Base-by-base conservation (phyloP, 2,888 invertebrate species). In the Cryptocephalus primarius region DNA sequence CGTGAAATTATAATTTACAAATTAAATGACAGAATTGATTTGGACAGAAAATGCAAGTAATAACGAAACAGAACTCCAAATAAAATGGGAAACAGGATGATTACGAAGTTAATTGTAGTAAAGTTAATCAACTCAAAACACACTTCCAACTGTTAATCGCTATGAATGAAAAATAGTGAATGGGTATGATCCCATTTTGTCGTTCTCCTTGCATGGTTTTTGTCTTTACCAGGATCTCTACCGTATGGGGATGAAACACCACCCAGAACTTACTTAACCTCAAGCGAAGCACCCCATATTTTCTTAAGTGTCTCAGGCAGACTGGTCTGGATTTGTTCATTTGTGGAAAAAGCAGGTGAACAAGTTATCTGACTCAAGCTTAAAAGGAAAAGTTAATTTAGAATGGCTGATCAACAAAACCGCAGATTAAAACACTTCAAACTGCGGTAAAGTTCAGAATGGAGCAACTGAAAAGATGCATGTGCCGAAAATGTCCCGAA, bases 251-350 rank as follows among this genome's bases (percentile, higher is more conserved):
- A 22, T 22, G 22, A 22, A 22, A 22, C 22, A 22, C 22, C 22
- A 45, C 42, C 46, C 48, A 39, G 32, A 42, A 57, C 60, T 60
- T 59, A 60, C 60, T 58, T 56, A 51, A 59, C 51, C 45, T 60
- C 59, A 46, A 57, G 52, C 13, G 58, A 55, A 44, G 58, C 57
- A 50, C 57, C 56, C 52, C 58, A 50, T 47, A 60, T 55, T 57
- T 60, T 60, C 52, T 56, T 57, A 48, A 60, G 44, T 11, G 58
- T 56, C 48, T 58, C 58, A n/a, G 60, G 57, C 44, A 60, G 54
- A 50, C 58, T 57, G 45, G 49, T 54, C 54, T 60, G 58, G 9
- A 59, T 55, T 44, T 49, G 51, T 40, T 59, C 59, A 40, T 59
- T 60, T 47, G 59, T 59, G 13, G 60, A 59, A 53, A 60, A 60